Conservation (phyloP, 2,113 vertebrate genomes). For the Trogon surrucura region DNA sequence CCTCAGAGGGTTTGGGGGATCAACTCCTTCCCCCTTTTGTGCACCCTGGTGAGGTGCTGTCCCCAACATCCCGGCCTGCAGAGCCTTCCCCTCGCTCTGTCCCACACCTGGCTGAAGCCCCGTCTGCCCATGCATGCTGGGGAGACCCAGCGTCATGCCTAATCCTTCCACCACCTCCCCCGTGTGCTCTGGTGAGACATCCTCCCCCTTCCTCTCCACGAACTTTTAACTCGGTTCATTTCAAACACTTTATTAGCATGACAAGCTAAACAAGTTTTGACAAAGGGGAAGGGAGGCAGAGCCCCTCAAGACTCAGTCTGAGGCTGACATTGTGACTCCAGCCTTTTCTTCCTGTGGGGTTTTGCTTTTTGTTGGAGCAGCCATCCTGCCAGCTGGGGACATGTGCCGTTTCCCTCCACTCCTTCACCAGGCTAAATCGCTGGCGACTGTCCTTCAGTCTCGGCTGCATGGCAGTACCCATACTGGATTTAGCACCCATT, state of each 20-base stretch:
- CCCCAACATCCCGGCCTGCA: rapidly evolving
- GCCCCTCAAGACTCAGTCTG: neutral
- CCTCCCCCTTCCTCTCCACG: neutral
- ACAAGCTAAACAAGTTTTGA: conserved; percentile 60
- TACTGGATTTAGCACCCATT: neutral
- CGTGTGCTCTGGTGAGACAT: rapidly evolving
- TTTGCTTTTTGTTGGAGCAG: neutral
- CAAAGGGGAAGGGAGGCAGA: neutral
- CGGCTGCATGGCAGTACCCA: neutral
- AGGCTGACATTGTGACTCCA: neutral
- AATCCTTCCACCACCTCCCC: neutral
- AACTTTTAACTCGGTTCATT: neutral
- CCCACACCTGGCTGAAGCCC: neutral
- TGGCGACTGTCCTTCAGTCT: neutral
- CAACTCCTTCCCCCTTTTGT: neutral
- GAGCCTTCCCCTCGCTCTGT: rapidly evolving
- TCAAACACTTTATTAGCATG: conserved; percentile 51
- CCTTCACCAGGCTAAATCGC: neutral
- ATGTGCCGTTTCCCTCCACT: neutral
- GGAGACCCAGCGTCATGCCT: neutral
- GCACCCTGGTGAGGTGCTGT: neutral
- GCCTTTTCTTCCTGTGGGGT: neutral
- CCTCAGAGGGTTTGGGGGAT: neutral
- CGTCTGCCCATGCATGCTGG: rapidly evolving
- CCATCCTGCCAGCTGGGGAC: neutral